A percentile compares a stretch with the other conserved stretches of the same genome.
These are phyloP conservation scores for Hypocryptadius cinnamomeus DNA, from an alignment of 2,113 vertebrate genomes.

Conservation along the genomic window DNA sequence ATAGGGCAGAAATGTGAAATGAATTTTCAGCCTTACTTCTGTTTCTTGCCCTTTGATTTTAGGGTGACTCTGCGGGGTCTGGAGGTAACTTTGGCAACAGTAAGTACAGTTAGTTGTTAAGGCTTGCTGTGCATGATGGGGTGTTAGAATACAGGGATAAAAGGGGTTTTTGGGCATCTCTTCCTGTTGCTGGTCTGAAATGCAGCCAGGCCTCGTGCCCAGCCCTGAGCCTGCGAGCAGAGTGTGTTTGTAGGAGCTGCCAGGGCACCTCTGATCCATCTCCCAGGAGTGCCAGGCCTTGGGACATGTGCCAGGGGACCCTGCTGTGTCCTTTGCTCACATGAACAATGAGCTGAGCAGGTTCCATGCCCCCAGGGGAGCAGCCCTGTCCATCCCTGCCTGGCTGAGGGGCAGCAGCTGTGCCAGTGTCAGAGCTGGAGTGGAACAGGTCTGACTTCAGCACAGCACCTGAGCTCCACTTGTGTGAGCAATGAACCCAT, in stretches of 20 bases:
- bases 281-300: neutral
- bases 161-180: neutral
- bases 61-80: slow-evolving; percentile 61
- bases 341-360: neutral
- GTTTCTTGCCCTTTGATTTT: slow-evolving; percentile 16
- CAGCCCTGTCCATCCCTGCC: neutral
- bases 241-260: neutral
- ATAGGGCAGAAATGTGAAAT: neutral
- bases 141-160: too few relatives aligned
- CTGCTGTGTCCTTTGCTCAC: neutral
- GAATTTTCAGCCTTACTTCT: neutral
- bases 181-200: neutral
- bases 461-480: neutral
- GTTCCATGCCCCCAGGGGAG: rapidly evolving
- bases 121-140: neutral
- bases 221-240: rapidly evolving
- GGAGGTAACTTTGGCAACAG: slow-evolving; percentile 59
- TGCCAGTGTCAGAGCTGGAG: neutral
- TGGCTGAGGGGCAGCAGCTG: rapidly evolving
- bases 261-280: rapidly evolving
- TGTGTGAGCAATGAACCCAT: rapidly evolving
- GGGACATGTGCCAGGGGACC: neutral
- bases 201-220: neutral
- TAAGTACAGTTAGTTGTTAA: slow-evolving; percentile 29
- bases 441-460: too few relatives aligned